Evolutionary conservation across 2,113 vertebrate species (phyloP).

Genomic region (Antechinus flavipes): DNA sequence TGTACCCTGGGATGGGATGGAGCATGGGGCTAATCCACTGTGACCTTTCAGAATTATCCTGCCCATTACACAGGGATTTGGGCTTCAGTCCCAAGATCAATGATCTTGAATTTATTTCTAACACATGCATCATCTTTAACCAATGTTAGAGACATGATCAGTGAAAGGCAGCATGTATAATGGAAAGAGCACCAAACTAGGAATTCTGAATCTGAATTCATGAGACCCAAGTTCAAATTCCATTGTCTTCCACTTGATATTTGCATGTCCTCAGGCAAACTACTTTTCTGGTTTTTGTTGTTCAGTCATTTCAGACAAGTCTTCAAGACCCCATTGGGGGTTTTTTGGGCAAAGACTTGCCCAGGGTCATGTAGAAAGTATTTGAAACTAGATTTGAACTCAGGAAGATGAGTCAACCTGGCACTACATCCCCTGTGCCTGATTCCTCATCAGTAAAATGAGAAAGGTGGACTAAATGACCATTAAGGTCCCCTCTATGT

Average conservation of each 20-base stretch:
- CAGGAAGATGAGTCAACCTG: background rate
- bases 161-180: background rate
- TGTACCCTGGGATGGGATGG: background rate
- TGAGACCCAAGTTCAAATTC: background rate
- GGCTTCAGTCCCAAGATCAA: background rate
- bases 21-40: background rate
- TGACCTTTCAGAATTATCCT: background rate
- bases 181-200: background rate
- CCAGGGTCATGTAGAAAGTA: no score
- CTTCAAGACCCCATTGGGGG: no score
- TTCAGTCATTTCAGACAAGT: no score
- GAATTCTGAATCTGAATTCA: background rate
- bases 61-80: background rate
- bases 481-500: background rate
- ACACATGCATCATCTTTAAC: background rate
- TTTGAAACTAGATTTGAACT: no score
- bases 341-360: background rate
- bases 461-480: background rate
- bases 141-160: background rate
- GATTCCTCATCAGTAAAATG: background rate
- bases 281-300: background rate
- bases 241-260: background rate
- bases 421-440: background rate
- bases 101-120: background rate
- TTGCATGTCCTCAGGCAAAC: background rate